Conservation (phyloP, 2,888 invertebrate genomes). For the Meteorus cinctellus region DNA sequence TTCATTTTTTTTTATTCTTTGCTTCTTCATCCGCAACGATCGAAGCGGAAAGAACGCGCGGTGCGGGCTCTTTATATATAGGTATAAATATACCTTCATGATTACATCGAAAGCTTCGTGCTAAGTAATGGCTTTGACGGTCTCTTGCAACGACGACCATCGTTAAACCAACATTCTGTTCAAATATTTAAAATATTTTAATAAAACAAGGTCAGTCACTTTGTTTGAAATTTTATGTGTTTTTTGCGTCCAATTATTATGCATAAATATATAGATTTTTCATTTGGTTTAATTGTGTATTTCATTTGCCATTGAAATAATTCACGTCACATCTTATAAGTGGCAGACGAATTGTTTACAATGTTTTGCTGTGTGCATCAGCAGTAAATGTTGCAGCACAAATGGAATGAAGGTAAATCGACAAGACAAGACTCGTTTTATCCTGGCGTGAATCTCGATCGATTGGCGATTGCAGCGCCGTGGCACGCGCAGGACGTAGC, state of each 20-base stretch:
- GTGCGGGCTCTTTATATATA: neutral
- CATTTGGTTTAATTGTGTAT: too few relatives aligned
- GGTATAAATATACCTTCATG: slow-evolving; percentile 4
- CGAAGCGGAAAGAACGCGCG: slow-evolving; percentile 1
- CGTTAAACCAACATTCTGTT: slow-evolving; percentile 33
- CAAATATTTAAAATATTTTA: slow-evolving; percentile 43
- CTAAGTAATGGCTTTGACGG: slow-evolving; percentile 42
- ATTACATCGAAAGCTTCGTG: slow-evolving; percentile 38
- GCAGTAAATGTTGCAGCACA: slow-evolving; percentile 27
- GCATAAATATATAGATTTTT: neutral
- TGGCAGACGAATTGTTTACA: slow-evolving; percentile 20
- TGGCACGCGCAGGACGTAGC: slow-evolving; percentile 42
- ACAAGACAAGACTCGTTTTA: slow-evolving; percentile 38
- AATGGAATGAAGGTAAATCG: slow-evolving; percentile 32
- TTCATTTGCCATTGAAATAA: neutral
- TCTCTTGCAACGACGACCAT: neutral
- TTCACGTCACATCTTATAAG: neutral
- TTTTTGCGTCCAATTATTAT: slow-evolving; percentile 27
- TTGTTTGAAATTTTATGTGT: slow-evolving; percentile 18
- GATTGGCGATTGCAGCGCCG: slow-evolving; percentile 48
- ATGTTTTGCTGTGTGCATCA: neutral
- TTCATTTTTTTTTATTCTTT: slow-evolving; percentile 31
- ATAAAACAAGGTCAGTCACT: slow-evolving; percentile 28
- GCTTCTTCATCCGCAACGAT: slow-evolving; percentile 8
- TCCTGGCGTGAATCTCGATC: slow-evolving; percentile 38